Percentiles rank a stretch among this genome's conserved stretches.
Evolutionary conservation across 2,113 vertebrate genomes (phyloP).

Genomic region (Gobius niger): DNA sequence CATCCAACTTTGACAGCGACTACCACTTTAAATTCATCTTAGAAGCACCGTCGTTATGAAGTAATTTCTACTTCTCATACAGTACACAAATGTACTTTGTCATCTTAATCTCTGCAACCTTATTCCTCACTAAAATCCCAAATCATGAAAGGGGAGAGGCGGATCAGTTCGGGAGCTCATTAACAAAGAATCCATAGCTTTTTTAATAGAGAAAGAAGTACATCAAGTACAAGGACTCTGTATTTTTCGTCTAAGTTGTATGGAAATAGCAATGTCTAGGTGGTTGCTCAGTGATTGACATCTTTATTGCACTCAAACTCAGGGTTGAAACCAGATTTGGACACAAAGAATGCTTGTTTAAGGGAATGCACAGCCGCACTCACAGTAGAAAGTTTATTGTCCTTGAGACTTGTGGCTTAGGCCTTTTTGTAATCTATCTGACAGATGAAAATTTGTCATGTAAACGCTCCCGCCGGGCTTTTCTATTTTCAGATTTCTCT

Average conservation of each 20-base stretch:
- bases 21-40: background rate
- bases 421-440: constrained; percentile 30
- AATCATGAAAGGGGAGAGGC: constrained; percentile 7
- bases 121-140: constrained; percentile 5
- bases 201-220: constrained; percentile 26
- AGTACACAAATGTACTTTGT: background rate
- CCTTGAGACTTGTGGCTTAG: constrained; percentile 24
- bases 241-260: constrained; percentile 16
- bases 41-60: background rate
- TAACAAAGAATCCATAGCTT: constrained; percentile 14
- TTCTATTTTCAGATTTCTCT: constrained; percentile 29
- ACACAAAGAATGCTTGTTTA: background rate
- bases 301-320: constrained; percentile 17
- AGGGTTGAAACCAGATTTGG: constrained; percentile 12
- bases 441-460: constrained; percentile 32
- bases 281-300: background rate
- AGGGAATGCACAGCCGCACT: constrained; percentile 4
- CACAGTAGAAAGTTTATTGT: constrained; percentile 24
- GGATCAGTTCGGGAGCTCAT: constrained; percentile 6
- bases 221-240: constrained; percentile 27
- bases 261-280: background rate
- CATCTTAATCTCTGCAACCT: constrained; percentile 18
- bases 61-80: background rate
- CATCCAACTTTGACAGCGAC: background rate
- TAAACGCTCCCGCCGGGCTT: constrained; percentile 7